Evolutionary conservation across 2,888 invertebrate species (phyloP).

Genomic region (Nezara viridula): DNA sequence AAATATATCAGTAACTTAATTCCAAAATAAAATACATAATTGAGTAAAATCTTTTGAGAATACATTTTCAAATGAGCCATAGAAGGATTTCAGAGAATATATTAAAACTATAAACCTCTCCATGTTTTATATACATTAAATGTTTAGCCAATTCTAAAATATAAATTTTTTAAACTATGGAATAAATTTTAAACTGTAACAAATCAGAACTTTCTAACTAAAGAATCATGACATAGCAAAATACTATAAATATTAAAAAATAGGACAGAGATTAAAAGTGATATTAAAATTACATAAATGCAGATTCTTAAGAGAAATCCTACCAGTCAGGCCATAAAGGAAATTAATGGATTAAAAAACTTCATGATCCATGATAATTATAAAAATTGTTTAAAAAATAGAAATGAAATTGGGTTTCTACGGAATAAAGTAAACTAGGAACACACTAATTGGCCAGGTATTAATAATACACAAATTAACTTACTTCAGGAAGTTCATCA

Average conservation of each 20-base stretch:
- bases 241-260: background rate
- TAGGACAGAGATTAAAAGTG: background rate
- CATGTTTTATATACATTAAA: too few relatives aligned
- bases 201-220: background rate
- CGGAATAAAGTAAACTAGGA: background rate
- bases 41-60: too few relatives aligned
- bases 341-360: background rate
- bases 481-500: conserved; percentile 93
- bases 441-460: background rate
- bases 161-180: too few relatives aligned
- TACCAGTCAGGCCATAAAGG: background rate
- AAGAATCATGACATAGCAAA: background rate
- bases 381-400: background rate
- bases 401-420: conserved; percentile 7
- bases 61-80: too few relatives aligned
- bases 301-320: background rate
- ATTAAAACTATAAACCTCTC: too few relatives aligned
- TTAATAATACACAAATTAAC: conserved; percentile 66
- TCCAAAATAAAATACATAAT: too few relatives aligned
- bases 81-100: too few relatives aligned
- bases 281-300: background rate
- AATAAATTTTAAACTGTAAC: too few relatives aligned
- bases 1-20: too few relatives aligned
- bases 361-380: background rate
- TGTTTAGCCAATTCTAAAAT: too few relatives aligned